Percentiles rank a stretch among this genome's conserved stretches.
phyloP scores from a whole-genome alignment of 2,888 invertebrate genomes.

The Beris morrisii region DNA sequence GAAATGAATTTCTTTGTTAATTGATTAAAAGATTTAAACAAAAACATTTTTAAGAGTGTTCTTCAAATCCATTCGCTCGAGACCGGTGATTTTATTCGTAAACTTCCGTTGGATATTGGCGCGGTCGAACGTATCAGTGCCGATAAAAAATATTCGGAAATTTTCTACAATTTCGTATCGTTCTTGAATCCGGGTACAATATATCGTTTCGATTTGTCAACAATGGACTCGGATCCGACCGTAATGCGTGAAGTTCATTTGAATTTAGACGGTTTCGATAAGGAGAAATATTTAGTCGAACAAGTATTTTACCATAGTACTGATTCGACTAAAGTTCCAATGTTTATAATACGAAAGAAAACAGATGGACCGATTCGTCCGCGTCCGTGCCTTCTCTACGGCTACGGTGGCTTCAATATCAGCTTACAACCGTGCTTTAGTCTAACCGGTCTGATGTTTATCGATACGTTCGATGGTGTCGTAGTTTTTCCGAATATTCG shows the following conservation, averaged over 20 bases:
- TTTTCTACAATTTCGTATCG: conserved; percentile 93
- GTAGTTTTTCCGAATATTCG: conserved; percentile 92
- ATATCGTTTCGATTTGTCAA: conserved; percentile 80
- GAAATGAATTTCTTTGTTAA: conserved; percentile 16
- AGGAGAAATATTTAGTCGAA: conserved; percentile 75
- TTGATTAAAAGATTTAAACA: background rate
- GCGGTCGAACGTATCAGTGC: conserved; percentile 84
- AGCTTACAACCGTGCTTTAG: conserved; percentile 89
- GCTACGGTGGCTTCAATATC: conserved; percentile 97
- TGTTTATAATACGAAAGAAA: conserved; percentile 88
- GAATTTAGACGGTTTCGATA: conserved; percentile 78
- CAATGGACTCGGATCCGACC: conserved; percentile 64
- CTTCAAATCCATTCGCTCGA: conserved; percentile 77
- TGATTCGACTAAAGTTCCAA: conserved; percentile 92
- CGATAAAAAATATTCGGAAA: conserved; percentile 79
- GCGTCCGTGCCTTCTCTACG: conserved; percentile 83
- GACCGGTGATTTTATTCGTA: conserved; percentile 70
- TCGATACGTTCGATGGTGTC: conserved; percentile 86
- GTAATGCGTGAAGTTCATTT: conserved; percentile 80
- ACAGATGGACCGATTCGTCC: conserved; percentile 54
- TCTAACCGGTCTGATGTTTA: conserved; percentile 81
- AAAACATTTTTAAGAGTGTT: conserved; percentile 64
- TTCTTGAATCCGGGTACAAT: conserved; percentile 86
- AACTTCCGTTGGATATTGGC: conserved; percentile 84
- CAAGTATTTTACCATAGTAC: conserved; percentile 93